A percentile compares a stretch with the other conserved stretches of the same genome.
Conservation (phyloP, 2,797 vertebrate species). For the Epinephelus coioides region DNA sequence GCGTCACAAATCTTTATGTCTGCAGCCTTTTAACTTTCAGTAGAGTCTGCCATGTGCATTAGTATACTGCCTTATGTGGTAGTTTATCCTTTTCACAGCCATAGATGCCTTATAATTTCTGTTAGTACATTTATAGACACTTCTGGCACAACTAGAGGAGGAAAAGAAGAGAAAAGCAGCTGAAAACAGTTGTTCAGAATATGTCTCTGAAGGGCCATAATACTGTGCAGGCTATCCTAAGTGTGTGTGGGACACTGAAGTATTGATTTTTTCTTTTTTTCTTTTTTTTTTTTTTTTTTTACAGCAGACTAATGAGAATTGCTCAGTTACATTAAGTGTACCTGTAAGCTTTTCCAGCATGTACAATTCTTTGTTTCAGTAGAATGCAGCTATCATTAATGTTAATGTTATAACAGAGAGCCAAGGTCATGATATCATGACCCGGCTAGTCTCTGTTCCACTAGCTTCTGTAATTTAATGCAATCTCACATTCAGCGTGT, state of each 20-base stretch:
- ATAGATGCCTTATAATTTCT: not conserved
- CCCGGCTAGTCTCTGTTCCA: no score
- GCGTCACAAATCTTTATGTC: conserved; percentile 21
- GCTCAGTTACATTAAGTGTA: not conserved
- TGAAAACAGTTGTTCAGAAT: not conserved
- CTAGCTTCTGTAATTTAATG: no score
- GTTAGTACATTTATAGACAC: not conserved
- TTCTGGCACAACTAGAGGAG: not conserved
- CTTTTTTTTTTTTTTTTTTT: not conserved
- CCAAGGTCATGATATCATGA: not conserved
- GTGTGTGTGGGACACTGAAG: not conserved
- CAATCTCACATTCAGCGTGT: no score
- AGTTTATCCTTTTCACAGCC: not conserved
- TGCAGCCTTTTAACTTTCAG: conserved; percentile 5
- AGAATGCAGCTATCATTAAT: not conserved
- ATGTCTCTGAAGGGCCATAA: not conserved
- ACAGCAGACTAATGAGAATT: not conserved
- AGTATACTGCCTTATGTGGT: not conserved
- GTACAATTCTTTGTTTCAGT: not conserved
- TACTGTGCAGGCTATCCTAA: not conserved
- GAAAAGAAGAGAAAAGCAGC: not conserved
- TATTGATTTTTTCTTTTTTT: not conserved
- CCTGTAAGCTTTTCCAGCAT: not conserved
- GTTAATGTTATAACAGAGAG: not conserved
- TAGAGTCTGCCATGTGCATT: not conserved